A percentile compares a stretch with the other conserved stretches of the same genome.
Evolutionary conservation across 1,140 invertebrate genomes (phyloP).

Genomic region (Leguminivora glycinivorella): DNA sequence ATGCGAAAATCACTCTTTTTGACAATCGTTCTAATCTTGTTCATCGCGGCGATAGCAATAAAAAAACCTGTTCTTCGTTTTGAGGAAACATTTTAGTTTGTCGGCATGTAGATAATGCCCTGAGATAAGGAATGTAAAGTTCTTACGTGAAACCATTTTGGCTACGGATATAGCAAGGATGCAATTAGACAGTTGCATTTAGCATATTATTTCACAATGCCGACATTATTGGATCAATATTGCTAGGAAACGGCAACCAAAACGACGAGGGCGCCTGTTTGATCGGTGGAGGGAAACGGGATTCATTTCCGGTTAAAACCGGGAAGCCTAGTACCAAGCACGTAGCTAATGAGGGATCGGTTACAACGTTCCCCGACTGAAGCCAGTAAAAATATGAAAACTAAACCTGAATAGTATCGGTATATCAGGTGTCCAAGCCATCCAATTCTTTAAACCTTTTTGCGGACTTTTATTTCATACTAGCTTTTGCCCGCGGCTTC

Average conservation of each 20-base stretch:
- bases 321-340: constrained; percentile 49
- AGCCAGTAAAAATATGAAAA: constrained; percentile 4
- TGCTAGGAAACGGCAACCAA: constrained; percentile 49
- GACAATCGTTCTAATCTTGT: constrained; percentile 35
- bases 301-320: constrained; percentile 64
- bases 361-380: constrained; percentile 39
- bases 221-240: constrained; percentile 14
- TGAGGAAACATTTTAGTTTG: constrained; percentile 30
- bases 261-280: constrained; percentile 44
- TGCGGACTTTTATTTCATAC: too few relatives aligned
- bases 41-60: constrained; percentile 31
- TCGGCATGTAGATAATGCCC: constrained; percentile 35
- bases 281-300: constrained; percentile 46
- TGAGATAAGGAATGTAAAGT: constrained; percentile 1
- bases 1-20: constrained; percentile 36
- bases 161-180: constrained; percentile 59
- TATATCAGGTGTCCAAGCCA: too few relatives aligned
- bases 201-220: neutral
- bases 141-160: neutral
- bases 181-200: neutral
- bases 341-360: constrained; percentile 31
- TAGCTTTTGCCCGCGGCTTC: too few relatives aligned
- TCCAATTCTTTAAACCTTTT: neutral
- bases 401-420: constrained; percentile 1
- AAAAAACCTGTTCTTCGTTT: constrained; percentile 29